Percentiles rank a stretch among this genome's conserved stretches.
Conservation (phyloP, 2,113 vertebrate genomes). For the Syngnathus floridae region DNA sequence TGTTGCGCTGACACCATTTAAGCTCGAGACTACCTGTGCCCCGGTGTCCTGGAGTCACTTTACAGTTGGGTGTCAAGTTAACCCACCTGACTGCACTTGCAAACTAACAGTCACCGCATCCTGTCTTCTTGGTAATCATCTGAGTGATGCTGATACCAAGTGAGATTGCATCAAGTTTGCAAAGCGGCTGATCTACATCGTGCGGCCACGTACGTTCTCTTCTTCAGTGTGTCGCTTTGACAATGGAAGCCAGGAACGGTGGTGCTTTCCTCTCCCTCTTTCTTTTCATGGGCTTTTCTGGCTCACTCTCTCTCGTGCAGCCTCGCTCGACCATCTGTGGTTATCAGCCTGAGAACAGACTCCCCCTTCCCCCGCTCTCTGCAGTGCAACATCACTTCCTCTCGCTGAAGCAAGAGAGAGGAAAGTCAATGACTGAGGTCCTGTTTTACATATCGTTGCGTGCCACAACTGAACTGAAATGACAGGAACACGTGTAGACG, state of each 20-base stretch:
- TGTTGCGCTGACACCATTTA: slow-evolving; percentile 17
- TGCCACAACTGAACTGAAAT: slow-evolving; percentile 9
- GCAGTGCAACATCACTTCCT: slow-evolving; percentile 79
- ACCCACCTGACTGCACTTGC: slow-evolving; percentile 40
- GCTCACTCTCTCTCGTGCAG: slow-evolving; percentile 40
- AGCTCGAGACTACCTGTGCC: slow-evolving; percentile 3
- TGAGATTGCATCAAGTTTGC: slow-evolving; percentile 27
- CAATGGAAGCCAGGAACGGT: slow-evolving; percentile 24
- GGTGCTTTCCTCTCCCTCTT: slow-evolving; percentile 47
- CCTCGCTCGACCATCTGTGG: slow-evolving; percentile 67
- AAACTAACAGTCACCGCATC: slow-evolving; percentile 38
- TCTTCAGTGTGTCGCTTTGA: slow-evolving; percentile 29
- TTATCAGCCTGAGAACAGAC: slow-evolving; percentile 62
- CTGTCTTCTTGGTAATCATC: slow-evolving; percentile 17
- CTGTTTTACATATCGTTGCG: slow-evolving; percentile 37
- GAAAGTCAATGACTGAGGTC: slow-evolving; percentile 36
- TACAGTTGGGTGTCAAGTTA: slow-evolving; percentile 56
- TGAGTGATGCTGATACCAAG: slow-evolving; percentile 11
- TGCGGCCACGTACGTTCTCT: slow-evolving; percentile 29
- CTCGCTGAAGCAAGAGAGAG: slow-evolving; percentile 57
- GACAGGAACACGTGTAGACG: slow-evolving; percentile 34
- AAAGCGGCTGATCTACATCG: slow-evolving; percentile 19
- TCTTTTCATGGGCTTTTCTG: slow-evolving; percentile 35
- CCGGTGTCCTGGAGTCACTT: slow-evolving; percentile 46
- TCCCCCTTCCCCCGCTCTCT: slow-evolving; percentile 58